Evolutionary conservation across 2,113 vertebrate genomes (phyloP).

Genomic region (Xenopus tropicalis): UCB_Xtro_10.0 CM004452.2:19878501-19879000

Average conservation of each 20-base stretch:
- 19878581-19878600: too few relatives aligned
- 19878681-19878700: too few relatives aligned
- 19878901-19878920: slow-evolving; percentile 21
- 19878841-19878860: slow-evolving; percentile 86
- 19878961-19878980: slow-evolving; percentile 37
- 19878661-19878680: too few relatives aligned
- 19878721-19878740: not conserved
- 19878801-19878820: slow-evolving; percentile 80
- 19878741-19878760: slow-evolving; percentile 89
- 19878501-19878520: too few relatives aligned
- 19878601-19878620: too few relatives aligned
- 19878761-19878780: slow-evolving; percentile 81
- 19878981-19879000: slow-evolving; percentile 55
- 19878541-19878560: too few relatives aligned
- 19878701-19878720: too few relatives aligned
- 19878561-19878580: too few relatives aligned
- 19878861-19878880: slow-evolving; percentile 95
- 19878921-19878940: slow-evolving; percentile 35
- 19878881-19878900: slow-evolving; percentile 65
- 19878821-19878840: slow-evolving; percentile 98
- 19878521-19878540: too few relatives aligned
- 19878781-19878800: slow-evolving; percentile 91
- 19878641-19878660: too few relatives aligned
- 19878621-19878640: too few relatives aligned
- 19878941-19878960: slow-evolving; percentile 35